Percentiles rank a stretch among this genome's conserved stretches.
Evolutionary conservation across 2,113 vertebrate species (phyloP).

Genomic region (Eurystomus gularis): DNA sequence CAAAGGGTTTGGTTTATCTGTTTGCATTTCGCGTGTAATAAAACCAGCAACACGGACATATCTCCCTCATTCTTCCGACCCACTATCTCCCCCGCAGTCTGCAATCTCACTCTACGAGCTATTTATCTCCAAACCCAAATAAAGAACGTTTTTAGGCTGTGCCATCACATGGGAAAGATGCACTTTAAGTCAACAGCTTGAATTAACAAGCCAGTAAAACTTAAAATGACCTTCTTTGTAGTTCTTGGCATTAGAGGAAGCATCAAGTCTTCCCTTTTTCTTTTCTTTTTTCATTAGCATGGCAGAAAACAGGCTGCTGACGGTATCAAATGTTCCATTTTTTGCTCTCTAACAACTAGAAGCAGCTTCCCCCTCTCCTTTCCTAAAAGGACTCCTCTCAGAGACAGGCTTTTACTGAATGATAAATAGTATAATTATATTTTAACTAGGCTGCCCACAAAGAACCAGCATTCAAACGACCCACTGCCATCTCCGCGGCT

Average conservation of each 20-base stretch:
- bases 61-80: not conserved
- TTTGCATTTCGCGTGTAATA: not conserved
- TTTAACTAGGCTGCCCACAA: slow-evolving; percentile 28
- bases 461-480: not conserved
- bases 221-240: not conserved
- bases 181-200: not conserved
- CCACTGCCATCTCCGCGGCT: not conserved
- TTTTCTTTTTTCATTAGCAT: not conserved
- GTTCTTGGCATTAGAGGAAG: not conserved
- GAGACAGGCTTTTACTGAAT: not conserved
- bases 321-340: not conserved
- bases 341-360: not conserved
- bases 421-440: slow-evolving; percentile 9
- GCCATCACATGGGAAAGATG: not conserved
- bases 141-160: not conserved
- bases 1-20: not conserved
- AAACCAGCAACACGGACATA: not conserved
- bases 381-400: not conserved
- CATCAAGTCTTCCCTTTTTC: not conserved
- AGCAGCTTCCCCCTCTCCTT: not conserved
- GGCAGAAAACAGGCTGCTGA: not conserved
- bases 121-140: slow-evolving; percentile 35
- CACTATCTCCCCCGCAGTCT: not conserved
- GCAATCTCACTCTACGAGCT: not conserved
- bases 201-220: slow-evolving; percentile 58